Conservation (phyloP, 2,888 invertebrate species). For the Drosophila algonquin region DNA sequence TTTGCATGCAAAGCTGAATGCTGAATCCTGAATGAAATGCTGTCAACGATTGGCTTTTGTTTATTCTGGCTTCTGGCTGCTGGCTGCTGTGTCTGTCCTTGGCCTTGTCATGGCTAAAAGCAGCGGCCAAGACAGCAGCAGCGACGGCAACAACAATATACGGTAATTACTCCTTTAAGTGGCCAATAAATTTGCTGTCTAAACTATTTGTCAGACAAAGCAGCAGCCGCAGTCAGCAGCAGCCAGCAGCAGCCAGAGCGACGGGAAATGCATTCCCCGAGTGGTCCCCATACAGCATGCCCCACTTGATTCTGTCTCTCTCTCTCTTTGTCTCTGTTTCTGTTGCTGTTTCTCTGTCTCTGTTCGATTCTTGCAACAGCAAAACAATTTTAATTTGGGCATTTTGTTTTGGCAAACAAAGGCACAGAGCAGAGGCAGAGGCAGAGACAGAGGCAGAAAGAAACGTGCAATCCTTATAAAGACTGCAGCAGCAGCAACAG, state of each 20-base stretch:
- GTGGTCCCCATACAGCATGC: slow-evolving; percentile 15
- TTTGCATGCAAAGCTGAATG: slow-evolving; percentile 20
- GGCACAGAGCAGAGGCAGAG: slow-evolving; percentile 29
- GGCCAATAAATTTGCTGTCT: slow-evolving; percentile 84
- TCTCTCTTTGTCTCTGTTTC: background rate
- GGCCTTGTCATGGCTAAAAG: slow-evolving; percentile 76
- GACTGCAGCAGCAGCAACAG: slow-evolving; percentile 38
- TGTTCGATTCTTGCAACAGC: slow-evolving; percentile 50
- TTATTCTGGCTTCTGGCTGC: slow-evolving; percentile 12
- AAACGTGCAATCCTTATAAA: slow-evolving; percentile 76
- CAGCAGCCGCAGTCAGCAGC: slow-evolving; percentile 31
- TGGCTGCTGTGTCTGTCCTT: slow-evolving; percentile 52
- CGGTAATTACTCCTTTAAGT: slow-evolving; percentile 83
- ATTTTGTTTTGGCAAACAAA: slow-evolving; percentile 77
- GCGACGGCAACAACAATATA: slow-evolving; percentile 58
- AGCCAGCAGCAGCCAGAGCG: slow-evolving; percentile 31
- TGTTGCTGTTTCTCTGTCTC: slow-evolving; percentile 17
- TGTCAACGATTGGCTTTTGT: slow-evolving; percentile 51
- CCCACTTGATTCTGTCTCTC: background rate
- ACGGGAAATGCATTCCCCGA: slow-evolving; percentile 57
- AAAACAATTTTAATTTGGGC: slow-evolving; percentile 80
- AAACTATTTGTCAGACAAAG: slow-evolving; percentile 83
- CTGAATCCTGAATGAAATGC: slow-evolving; percentile 56
- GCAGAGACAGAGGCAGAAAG: slow-evolving; percentile 50
- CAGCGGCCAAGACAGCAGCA: slow-evolving; percentile 41